These are phyloP conservation scores for Coronaproctus castanopsis DNA, from an alignment of 2,888 invertebrate species.

Conservation along the genomic window DNA sequence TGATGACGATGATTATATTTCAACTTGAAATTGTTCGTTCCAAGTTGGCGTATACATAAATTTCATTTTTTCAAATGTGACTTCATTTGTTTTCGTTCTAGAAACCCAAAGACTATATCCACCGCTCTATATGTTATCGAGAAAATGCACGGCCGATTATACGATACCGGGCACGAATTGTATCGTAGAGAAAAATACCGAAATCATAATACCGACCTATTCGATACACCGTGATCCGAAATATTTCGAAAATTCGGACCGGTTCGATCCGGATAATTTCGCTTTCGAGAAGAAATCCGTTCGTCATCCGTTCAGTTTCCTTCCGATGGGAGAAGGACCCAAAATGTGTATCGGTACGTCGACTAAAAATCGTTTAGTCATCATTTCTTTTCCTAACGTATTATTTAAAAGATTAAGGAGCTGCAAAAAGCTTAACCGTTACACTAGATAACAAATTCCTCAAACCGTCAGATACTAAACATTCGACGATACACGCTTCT, in stretches of 20 bases:
- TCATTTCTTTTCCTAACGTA: too few relatives aligned
- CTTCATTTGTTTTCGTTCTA: not conserved
- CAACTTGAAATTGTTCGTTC: too few relatives aligned
- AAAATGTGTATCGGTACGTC: too few relatives aligned
- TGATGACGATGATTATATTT: too few relatives aligned
- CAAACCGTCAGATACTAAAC: too few relatives aligned
- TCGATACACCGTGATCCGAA: not conserved
- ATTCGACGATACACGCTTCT: too few relatives aligned
- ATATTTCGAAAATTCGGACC: not conserved
- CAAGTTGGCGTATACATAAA: too few relatives aligned
- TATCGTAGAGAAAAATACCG: not conserved
- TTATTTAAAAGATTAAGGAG: too few relatives aligned
- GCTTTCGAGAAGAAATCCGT: not conserved
- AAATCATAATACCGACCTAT: not conserved
- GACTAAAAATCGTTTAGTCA: too few relatives aligned
- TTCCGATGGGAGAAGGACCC: not conserved
- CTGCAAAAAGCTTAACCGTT: too few relatives aligned
- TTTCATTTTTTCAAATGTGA: too few relatives aligned
- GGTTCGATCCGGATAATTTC: not conserved
- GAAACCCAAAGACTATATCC: not conserved
- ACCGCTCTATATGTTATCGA: not conserved
- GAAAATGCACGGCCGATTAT: not conserved
- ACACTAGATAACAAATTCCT: too few relatives aligned
- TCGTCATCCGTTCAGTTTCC: not conserved
- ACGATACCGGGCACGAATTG: not conserved